Conservation (phyloP, 1,140 invertebrate genomes). For the Cotesia glomerata region DNA sequence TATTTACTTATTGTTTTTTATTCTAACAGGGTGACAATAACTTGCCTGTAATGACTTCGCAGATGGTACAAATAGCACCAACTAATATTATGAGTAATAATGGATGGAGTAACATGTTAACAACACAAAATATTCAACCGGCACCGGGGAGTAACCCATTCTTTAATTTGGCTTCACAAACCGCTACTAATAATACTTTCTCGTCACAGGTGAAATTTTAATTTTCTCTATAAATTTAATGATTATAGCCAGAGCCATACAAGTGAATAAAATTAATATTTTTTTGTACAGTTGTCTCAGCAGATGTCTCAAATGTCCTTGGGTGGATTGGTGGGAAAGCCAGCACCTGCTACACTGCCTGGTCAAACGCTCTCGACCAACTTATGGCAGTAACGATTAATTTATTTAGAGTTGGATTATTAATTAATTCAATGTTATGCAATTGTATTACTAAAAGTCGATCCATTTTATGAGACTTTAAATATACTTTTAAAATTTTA, state of each 20-base stretch:
- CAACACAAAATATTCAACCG: constrained; percentile 56
- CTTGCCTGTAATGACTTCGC: constrained; percentile 25
- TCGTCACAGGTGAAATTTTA: constrained; percentile 44
- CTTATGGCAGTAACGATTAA: constrained; percentile 63
- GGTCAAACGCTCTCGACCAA: constrained; percentile 65
- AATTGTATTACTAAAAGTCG: constrained; percentile 33
- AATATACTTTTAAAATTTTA: not conserved
- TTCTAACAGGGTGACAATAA: constrained; percentile 17
- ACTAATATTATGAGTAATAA: constrained; percentile 50
- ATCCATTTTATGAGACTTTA: constrained; percentile 1
- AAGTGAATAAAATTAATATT: not conserved
- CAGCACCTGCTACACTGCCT: constrained; percentile 45
- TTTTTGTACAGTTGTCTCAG: constrained; percentile 62
- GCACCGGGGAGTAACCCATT: constrained; percentile 62
- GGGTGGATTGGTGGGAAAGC: constrained; percentile 49
- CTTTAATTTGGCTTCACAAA: constrained; percentile 53
- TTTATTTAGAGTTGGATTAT: constrained; percentile 35
- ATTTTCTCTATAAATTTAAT: not conserved
- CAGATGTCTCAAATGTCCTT: constrained; percentile 67
- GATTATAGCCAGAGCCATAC: not conserved
- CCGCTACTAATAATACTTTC: constrained; percentile 39
- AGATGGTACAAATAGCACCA: constrained; percentile 56
- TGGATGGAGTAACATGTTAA: constrained; percentile 58
- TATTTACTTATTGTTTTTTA: not conserved
- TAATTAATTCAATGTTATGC: constrained; percentile 45